Evolutionary conservation across 2,888 invertebrate genomes (phyloP).

Genomic region (Nephrotoma appendiculata): DNA sequence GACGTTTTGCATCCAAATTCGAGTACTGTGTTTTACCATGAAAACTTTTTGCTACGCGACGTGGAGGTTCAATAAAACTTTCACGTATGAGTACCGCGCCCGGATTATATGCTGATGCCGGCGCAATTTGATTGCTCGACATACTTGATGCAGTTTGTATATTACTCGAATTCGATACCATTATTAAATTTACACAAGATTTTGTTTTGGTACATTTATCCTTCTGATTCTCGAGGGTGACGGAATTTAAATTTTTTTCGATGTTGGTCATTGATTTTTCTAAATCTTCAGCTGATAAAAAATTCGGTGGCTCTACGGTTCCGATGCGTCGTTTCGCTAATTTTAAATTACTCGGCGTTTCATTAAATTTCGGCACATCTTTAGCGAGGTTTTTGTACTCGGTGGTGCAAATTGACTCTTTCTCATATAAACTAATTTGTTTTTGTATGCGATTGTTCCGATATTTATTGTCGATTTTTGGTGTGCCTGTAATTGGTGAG

Average conservation of each 20-base stretch:
- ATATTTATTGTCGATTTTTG: constrained; percentile 4
- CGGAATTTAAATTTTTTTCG: neutral
- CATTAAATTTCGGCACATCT: neutral
- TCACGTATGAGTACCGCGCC: constrained; percentile 36
- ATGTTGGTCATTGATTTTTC: constrained; percentile 1
- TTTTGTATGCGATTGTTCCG: constrained; percentile 20
- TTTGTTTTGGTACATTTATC: constrained; percentile 10
- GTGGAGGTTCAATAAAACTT: constrained; percentile 36
- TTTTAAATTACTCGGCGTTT: neutral
- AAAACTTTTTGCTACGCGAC: constrained; percentile 34
- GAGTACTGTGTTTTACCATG: constrained; percentile 24
- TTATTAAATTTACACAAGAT: constrained; percentile 15
- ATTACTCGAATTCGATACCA: neutral
- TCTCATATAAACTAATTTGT: constrained; percentile 27
- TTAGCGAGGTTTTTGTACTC: constrained; percentile 2
- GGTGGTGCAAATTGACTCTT: constrained; percentile 9
- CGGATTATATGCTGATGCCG: constrained; percentile 13
- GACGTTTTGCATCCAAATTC: neutral
- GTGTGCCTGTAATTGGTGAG: neutral
- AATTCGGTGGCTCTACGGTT: neutral
- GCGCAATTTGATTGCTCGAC: neutral
- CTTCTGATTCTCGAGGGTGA: neutral
- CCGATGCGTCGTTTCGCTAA: neutral
- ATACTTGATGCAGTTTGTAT: neutral
- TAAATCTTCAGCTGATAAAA: constrained; percentile 4